Conservation (phyloP, 2,797 vertebrate species). For the Prionace glauca region DNA sequence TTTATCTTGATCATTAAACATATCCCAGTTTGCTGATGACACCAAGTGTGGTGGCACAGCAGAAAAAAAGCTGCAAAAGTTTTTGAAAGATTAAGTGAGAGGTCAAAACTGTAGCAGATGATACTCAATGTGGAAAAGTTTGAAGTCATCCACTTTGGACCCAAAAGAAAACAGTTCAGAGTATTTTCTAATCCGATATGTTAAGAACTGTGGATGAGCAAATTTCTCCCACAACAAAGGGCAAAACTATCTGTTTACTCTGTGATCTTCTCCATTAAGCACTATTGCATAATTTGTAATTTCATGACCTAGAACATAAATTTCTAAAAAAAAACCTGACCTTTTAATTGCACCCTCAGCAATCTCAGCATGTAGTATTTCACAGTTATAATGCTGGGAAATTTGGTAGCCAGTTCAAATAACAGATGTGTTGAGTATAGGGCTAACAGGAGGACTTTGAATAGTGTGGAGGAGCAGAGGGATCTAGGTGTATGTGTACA, state of each 20-base stretch:
- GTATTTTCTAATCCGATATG: neutral
- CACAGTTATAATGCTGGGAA: neutral
- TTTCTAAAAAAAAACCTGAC: neutral
- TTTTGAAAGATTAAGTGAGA: neutral
- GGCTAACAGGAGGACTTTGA: too few species aligned
- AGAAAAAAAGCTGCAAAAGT: neutral
- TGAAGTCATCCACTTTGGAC: neutral
- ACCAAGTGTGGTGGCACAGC: neutral
- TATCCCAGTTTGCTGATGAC: neutral
- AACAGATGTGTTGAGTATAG: too few species aligned
- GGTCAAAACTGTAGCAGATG: neutral
- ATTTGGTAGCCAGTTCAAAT: neutral
- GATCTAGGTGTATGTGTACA: too few species aligned
- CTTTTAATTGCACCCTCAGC: neutral
- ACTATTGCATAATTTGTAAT: neutral
- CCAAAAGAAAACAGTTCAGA: neutral
- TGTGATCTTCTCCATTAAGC: neutral
- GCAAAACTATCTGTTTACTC: neutral
- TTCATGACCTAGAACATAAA: neutral
- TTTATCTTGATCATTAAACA: neutral
- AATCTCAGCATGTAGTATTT: neutral
- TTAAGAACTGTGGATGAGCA: neutral
- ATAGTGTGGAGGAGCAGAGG: too few species aligned
- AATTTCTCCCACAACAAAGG: neutral
- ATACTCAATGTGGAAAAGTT: neutral